Base-by-base conservation (phyloP, 2,888 invertebrate genomes). In the Luperina testacea region DNA sequence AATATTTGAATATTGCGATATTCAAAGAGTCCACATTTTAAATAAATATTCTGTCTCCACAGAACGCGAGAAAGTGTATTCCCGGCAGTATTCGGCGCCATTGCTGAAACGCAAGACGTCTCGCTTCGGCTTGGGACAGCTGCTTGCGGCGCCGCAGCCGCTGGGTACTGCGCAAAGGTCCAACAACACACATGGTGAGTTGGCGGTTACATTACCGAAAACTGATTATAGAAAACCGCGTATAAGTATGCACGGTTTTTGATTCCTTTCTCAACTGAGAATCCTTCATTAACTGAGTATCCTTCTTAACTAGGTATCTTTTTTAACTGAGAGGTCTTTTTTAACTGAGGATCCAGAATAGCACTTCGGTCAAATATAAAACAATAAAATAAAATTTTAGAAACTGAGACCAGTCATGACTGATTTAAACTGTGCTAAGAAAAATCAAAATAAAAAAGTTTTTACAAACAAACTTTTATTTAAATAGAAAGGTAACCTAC, bases 81-180 rank as follows among this genome's bases (percentile, higher is more conserved):
- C 98, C 91, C 98, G 99, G 15, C 99, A 99, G 97, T 98, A 99
- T 94, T 99, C 99, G 38, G 99, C 99, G 69, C 99, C 99, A n/a
- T 98, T 99, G 92, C 97, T 99, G 90, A 99, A 99, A 96, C 97
- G 99, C 95, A 99, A 99, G 97, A 98, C 98, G 89, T 99, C 99
- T 85, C 98, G 98, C 90, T 98, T 99, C 95, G 99, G 99, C 90
- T 97, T 99, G 96, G 98, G 98, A 96, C 98, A 98, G 97, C 98
- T 98, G 95, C 91, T 97, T 0, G 92, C 95, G 4, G 95, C 96
- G 42, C 95, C 95, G 1, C 95, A 94, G 80, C 91, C 93, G 7
- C 70, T 87, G 0, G 86, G 76, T 32, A 77, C 91, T 11, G 83
- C 88, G 9, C 92, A 88, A 45, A 69, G 86, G 24, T 64, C 76